phyloP scores from a whole-genome alignment of 2,113 vertebrate species.

The Anguilla rostrata region DNA sequence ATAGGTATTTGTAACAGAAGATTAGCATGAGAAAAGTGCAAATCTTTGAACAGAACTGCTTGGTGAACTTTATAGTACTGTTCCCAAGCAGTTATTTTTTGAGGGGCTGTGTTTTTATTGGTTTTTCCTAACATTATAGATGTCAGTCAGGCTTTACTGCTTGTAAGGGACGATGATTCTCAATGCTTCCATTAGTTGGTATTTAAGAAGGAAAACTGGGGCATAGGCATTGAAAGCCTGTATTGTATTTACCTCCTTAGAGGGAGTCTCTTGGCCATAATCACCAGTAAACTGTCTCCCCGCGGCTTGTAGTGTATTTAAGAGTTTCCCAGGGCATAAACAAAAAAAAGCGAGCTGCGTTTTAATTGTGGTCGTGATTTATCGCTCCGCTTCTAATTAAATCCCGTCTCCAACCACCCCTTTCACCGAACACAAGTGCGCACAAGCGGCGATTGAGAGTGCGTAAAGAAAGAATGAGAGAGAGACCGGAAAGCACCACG shows the following conservation, averaged over 20 bases:
- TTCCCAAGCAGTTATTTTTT: neutral
- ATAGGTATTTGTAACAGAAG: too few relatives aligned
- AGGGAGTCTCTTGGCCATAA: conserved; percentile 29
- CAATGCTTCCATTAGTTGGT: neutral
- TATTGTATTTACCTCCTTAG: conserved; percentile 50
- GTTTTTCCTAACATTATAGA: neutral
- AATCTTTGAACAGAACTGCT: too few relatives aligned
- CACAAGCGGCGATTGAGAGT: conserved; percentile 8
- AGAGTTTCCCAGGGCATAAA: conserved; percentile 49
- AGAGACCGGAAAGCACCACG: neutral
- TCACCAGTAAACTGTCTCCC: conserved; percentile 43
- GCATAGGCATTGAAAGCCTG: conserved; percentile 46
- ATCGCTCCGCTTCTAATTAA: conserved; percentile 58
- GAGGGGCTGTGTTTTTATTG: neutral
- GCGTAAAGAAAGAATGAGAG: neutral
- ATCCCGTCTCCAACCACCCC: conserved; percentile 46
- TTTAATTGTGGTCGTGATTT: conserved; percentile 57
- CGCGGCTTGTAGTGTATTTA: conserved; percentile 36
- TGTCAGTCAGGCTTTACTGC: neutral
- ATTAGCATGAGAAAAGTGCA: too few relatives aligned
- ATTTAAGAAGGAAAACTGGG: conserved; percentile 47
- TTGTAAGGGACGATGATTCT: neutral
- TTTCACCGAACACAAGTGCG: neutral
- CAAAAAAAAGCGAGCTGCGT: conserved; percentile 33
- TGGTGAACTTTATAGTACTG: neutral